Evolutionary conservation across 2,113 vertebrate species (phyloP).

Genomic region (Melanerpes aurifrons): DNA sequence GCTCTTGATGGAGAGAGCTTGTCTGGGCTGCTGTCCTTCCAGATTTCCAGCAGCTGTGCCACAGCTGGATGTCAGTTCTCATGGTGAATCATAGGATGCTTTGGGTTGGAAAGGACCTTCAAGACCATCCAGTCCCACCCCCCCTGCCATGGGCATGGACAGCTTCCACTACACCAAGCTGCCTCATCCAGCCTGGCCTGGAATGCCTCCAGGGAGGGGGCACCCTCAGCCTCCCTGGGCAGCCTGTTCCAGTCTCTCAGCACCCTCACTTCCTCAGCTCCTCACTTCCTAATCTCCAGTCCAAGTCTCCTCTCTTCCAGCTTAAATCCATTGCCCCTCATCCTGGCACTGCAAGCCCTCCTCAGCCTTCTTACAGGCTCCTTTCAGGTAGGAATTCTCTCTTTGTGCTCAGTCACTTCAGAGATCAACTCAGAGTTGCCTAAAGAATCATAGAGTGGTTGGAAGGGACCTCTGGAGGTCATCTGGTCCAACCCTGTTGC

Average conservation of each 20-base stretch:
- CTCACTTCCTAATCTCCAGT: background rate
- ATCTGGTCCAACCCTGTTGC: background rate
- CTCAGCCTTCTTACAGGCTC: background rate
- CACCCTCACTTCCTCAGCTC: too few relatives aligned
- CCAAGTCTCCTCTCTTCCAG: background rate
- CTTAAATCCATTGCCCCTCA: background rate
- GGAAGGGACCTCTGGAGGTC: too few relatives aligned
- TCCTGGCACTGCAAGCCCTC: background rate
- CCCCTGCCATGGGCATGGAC: too few relatives aligned
- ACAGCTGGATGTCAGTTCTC: rapidly evolving
- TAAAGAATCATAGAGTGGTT: too few relatives aligned
- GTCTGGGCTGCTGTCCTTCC: background rate
- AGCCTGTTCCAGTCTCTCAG: background rate
- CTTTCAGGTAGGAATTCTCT: background rate
- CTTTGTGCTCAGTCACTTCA: too few relatives aligned
- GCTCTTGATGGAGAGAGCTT: rapidly evolving
- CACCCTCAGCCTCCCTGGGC: background rate
- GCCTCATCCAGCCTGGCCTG: background rate
- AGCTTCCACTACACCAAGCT: background rate
- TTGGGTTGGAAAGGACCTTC: background rate
- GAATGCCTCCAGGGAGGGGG: background rate
- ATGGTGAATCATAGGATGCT: background rate
- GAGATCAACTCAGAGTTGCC: too few relatives aligned
- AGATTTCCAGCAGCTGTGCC: background rate
- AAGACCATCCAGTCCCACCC: too few relatives aligned